Percentiles rank a stretch among this genome's conserved stretches.
Evolutionary conservation across 2,888 invertebrate genomes (phyloP).

Genomic region (Altica lythri): DNA sequence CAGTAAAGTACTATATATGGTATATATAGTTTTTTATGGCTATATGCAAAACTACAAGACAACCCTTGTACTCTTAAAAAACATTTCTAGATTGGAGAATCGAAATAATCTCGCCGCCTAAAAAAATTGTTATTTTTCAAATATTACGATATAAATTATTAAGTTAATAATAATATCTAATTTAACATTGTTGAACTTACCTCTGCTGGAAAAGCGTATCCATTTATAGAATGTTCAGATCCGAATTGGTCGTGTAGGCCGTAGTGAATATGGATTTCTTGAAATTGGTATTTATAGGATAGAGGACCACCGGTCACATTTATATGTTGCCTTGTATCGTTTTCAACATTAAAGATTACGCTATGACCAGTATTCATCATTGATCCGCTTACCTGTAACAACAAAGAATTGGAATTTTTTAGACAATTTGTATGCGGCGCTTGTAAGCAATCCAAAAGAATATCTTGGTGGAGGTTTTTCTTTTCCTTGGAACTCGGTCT

Average conservation of each 20-base stretch:
- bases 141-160: neutral
- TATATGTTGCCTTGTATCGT: slow-evolving; percentile 81
- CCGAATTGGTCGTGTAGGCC: slow-evolving; percentile 90
- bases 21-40: too few relatives aligned
- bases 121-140: neutral
- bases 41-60: neutral
- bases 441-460: too few relatives aligned
- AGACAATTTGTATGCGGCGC: neutral
- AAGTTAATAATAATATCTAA: neutral
- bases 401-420: slow-evolving; percentile 3
- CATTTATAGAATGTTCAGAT: slow-evolving; percentile 96
- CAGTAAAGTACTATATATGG: neutral
- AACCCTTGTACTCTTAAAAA: too few relatives aligned
- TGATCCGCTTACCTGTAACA: slow-evolving; percentile 80
- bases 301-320: slow-evolving; percentile 96
- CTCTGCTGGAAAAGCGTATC: slow-evolving; percentile 96
- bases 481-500: too few relatives aligned
- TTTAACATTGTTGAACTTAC: slow-evolving; percentile 62
- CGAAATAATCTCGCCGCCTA: too few relatives aligned
- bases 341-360: slow-evolving; percentile 88
- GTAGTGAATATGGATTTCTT: slow-evolving; percentile 94
- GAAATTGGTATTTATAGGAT: slow-evolving; percentile 93
- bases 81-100: too few relatives aligned
- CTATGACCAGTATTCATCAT: slow-evolving; percentile 95
- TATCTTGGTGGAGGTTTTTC: too few relatives aligned